Evolutionary conservation across 2,797 vertebrate genomes (phyloP).

Genomic region (Furcifer pardalis): DNA sequence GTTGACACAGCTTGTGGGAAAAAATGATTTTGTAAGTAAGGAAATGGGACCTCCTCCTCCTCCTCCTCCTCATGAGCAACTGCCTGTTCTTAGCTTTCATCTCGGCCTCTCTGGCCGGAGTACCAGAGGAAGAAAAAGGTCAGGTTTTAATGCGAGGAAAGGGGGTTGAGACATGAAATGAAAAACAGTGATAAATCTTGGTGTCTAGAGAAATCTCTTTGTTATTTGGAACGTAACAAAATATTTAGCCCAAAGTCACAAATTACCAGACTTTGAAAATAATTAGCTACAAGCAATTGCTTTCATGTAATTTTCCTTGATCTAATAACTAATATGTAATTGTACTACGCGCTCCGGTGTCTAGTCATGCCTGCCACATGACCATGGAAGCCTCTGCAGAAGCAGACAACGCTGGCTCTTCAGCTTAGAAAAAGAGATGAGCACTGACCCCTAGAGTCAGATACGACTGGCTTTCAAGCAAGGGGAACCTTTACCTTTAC

Average conservation of each 20-base stretch:
- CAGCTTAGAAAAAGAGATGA: too few relatives aligned
- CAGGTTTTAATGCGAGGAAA: background rate
- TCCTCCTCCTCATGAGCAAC: conserved; percentile 23
- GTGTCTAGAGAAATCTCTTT: background rate
- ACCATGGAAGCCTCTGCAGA: too few relatives aligned
- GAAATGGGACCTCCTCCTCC: too few relatives aligned
- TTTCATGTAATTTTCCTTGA: too few relatives aligned
- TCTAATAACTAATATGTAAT: background rate
- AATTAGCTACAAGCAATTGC: background rate
- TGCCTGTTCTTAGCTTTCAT: conserved; percentile 37
- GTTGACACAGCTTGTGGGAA: conserved; percentile 76
- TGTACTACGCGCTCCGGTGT: too few relatives aligned
- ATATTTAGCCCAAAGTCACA: background rate
- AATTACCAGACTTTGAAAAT: too few relatives aligned
- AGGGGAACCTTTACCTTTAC: too few relatives aligned
- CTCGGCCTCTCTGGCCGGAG: conserved; percentile 7
- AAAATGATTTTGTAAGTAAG: conserved; percentile 54
- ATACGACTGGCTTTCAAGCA: too few relatives aligned
- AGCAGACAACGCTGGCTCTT: too few relatives aligned
- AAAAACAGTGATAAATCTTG: background rate
- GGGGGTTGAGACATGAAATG: background rate
- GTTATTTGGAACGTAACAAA: background rate
- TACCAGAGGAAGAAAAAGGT: background rate
- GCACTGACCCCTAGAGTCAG: too few relatives aligned
- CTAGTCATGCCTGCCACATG: too few relatives aligned